Percentiles rank a stretch among this genome's conserved stretches.
phyloP scores from a whole-genome alignment of 2,113 vertebrate genomes.

The Polyodon spathula region DNA sequence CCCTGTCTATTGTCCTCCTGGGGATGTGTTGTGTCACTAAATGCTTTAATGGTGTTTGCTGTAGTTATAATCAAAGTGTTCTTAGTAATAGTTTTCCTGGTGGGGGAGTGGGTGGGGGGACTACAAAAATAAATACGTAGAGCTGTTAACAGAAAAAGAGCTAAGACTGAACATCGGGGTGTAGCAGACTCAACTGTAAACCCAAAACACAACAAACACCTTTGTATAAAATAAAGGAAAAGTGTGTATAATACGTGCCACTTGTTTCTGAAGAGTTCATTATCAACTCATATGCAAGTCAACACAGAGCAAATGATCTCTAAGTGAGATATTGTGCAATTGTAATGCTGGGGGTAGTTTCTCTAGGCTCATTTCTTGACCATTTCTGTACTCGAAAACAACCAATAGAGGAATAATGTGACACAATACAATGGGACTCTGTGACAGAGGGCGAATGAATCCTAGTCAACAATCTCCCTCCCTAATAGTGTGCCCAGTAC shows the following conservation, averaged over 20 bases:
- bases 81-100: not conserved
- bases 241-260: not conserved
- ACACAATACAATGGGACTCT: no score
- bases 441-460: no score
- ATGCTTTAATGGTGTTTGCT: not conserved
- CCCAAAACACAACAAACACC: not conserved
- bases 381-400: not conserved
- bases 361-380: not conserved
- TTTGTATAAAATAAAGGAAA: not conserved
- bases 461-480: no score
- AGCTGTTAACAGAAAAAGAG: not conserved
- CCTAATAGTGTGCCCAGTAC: no score
- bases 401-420: not conserved
- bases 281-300: constrained; percentile 16
- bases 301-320: constrained; percentile 3
- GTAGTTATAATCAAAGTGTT: constrained; percentile 7
- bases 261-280: constrained; percentile 1
- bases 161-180: not conserved
- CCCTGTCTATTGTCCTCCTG: not conserved
- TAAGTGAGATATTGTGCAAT: constrained; percentile 12
- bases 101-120: not conserved
- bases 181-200: not conserved
- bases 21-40: not conserved
- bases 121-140: not conserved
- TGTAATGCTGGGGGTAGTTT: not conserved